Evolutionary conservation across 2,797 vertebrate genomes (phyloP).

Genomic region (Allobates femoralis): DNA sequence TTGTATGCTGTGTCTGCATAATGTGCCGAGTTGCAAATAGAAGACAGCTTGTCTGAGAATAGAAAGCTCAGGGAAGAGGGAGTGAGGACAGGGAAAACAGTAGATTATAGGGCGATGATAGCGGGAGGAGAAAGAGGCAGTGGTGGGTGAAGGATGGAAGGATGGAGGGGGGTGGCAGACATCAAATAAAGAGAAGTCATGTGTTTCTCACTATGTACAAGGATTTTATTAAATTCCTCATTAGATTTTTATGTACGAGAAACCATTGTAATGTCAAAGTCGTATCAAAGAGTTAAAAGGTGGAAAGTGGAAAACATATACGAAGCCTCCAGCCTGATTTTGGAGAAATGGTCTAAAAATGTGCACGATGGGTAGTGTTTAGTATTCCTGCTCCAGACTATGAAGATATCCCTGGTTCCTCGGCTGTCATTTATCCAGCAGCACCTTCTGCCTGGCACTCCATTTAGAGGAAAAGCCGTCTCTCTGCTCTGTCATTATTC

Average conservation of each 20-base stretch:
- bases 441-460: constrained; percentile 60
- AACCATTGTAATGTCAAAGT: background rate
- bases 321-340: background rate
- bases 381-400: constrained; percentile 32
- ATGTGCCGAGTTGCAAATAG: constrained; percentile 41
- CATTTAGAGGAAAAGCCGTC: constrained; percentile 46
- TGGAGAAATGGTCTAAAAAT: background rate
- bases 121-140: background rate
- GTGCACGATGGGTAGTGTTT: background rate
- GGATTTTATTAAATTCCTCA: background rate
- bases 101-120: constrained; percentile 32
- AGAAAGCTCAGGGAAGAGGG: constrained; percentile 25
- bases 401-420: constrained; percentile 30
- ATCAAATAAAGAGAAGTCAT: constrained; percentile 22
- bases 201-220: background rate
- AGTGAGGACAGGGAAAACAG: constrained; percentile 11
- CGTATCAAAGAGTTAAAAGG: constrained; percentile 16
- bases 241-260: background rate
- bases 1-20: constrained; percentile 61
- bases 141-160: constrained; percentile 7
- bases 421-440: constrained; percentile 57
- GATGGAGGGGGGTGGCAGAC: background rate
- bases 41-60: constrained; percentile 50
- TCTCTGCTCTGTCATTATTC: constrained; percentile 50
- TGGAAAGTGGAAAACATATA: constrained; percentile 1